Percentiles rank a stretch among this genome's conserved stretches.
These are phyloP conservation scores for Dioctria linearis DNA, from an alignment of 2,888 invertebrate genomes.

Conservation along the genomic window DNA sequence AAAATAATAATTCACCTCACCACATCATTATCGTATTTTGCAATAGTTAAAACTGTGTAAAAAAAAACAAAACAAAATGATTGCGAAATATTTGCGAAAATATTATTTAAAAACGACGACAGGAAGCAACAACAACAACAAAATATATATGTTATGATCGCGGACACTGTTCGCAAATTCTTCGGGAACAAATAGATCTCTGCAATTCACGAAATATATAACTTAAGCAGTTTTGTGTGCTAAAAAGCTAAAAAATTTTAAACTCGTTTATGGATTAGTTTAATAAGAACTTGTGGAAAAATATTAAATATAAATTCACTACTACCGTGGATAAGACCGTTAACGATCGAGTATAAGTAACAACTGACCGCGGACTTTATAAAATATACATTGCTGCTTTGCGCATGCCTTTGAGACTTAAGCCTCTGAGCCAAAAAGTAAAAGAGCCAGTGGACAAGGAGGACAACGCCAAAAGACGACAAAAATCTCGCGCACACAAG, in stretches of 20 bases:
- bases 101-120: background rate
- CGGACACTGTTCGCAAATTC: slow-evolving; percentile 18
- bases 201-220: slow-evolving; percentile 2
- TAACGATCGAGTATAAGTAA: slow-evolving; percentile 52
- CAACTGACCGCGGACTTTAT: slow-evolving; percentile 50
- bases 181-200: slow-evolving; percentile 38
- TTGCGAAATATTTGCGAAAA: background rate
- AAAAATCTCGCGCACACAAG: slow-evolving; percentile 47
- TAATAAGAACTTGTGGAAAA: slow-evolving; percentile 24
- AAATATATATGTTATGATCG: background rate
- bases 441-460: slow-evolving; percentile 46
- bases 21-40: background rate
- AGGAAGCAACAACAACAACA: background rate
- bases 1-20: background rate
- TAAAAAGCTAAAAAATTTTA: slow-evolving; percentile 6
- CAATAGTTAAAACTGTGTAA: background rate
- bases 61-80: no score
- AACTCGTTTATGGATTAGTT: slow-evolving; percentile 29
- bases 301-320: slow-evolving; percentile 22
- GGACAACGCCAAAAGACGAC: slow-evolving; percentile 52
- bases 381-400: slow-evolving; percentile 36
- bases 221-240: background rate
- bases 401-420: slow-evolving; percentile 53
- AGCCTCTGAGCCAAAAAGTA: slow-evolving; percentile 46
- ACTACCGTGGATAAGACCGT: slow-evolving; percentile 42